Base-by-base conservation (phyloP, 2,113 vertebrate genomes). In the Oreochromis tanganicae region DNA sequence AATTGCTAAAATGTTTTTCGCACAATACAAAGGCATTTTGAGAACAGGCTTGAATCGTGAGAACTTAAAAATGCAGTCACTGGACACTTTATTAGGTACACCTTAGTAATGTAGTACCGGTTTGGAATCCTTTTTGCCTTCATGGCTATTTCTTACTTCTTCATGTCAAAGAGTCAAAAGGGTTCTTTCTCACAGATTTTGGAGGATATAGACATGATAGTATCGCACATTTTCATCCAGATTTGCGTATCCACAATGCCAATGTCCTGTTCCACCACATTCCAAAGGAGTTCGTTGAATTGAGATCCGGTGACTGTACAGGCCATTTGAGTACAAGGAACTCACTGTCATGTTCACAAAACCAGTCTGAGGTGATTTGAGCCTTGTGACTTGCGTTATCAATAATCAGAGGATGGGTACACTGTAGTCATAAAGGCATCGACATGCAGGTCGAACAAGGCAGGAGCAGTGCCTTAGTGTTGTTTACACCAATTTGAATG, bases 271-370 rank as follows among this genome's bases (percentile, higher is more conserved):
- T 71, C n/a, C 12, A 43, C 36, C 36, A 24, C 36, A 71, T 71
- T 24, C 66, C 36, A 71, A 43, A 43, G 7, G 66, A 43, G 36
- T 41, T 71, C 1, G 1, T 14, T 43, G 36, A 38, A 71, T 6
- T 71, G 66, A 71, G 63, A 38, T 66, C 34, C 12, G 61, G 17
- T 66, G 61, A 66, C 61, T 7, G 10, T 66, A n/a, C 10, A 68
- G 63, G 63, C 0, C 63, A 68, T 68, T 59, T 29, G 13, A 59
- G 13, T 16, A 59, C 13, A 59, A 17, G 32, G 57, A 59, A 32
- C 7, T 32, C 57, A 61, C 1, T 41, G 36, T 4, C n/a, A 43
- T 41, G 63, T 9, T 24, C 61, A 36, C 10, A 0, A 4, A 36
- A 36, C 17, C 32, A 36, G 1, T 36, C 17, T 66, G 61, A n/a